These are phyloP conservation scores for Xiphorhynchus erythropygius DNA, from an alignment of 2,797 vertebrate genomes.

Conservation along the genomic window DNA sequence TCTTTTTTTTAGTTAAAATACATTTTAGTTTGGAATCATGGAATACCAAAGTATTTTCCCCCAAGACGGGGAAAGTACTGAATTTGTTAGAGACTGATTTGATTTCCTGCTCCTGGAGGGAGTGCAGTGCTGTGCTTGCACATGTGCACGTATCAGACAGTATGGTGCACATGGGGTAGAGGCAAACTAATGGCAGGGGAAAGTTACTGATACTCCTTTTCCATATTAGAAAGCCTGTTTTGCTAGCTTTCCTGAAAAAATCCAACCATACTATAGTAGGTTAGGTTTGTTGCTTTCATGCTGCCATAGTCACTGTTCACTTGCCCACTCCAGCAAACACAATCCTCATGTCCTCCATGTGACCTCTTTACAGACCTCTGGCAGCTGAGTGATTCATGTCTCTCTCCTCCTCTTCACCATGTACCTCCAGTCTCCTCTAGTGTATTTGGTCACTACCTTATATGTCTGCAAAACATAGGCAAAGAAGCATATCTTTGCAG, in stretches of 20 bases:
- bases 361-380: background rate
- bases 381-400: background rate
- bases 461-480: background rate
- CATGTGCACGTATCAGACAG: background rate
- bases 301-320: background rate
- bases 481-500: background rate
- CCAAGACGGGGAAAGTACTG: background rate
- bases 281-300: background rate
- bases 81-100: background rate
- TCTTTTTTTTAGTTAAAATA: background rate
- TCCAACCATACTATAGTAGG: background rate
- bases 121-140: background rate
- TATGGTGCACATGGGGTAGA: background rate
- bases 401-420: background rate
- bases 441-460: background rate
- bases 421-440: background rate
- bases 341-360: background rate
- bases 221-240: background rate
- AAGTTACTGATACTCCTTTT: background rate
- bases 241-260: background rate
- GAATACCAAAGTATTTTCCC: background rate
- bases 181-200: background rate
- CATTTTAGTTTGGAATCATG: background rate
- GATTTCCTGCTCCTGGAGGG: background rate
- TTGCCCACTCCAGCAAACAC: background rate